These are phyloP conservation scores for Morinoia aosen DNA, from an alignment of 2,888 invertebrate species.

Conservation along the genomic window DNA sequence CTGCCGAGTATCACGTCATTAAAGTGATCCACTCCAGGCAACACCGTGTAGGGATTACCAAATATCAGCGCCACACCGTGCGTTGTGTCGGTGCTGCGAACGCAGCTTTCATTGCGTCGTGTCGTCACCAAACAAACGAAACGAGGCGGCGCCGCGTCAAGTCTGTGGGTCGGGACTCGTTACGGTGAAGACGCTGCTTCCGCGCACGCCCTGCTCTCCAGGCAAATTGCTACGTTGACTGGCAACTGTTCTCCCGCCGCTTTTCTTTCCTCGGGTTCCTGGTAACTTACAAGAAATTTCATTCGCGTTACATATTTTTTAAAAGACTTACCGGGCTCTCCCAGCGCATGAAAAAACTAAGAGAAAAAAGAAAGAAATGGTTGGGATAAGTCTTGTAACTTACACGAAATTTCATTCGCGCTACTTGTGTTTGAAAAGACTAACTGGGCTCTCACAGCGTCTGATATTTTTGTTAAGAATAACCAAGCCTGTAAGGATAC, in stretches of 20 bases:
- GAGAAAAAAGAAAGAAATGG: too few species aligned
- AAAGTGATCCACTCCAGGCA: not conserved
- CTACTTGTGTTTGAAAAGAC: not conserved
- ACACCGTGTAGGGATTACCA: not conserved
- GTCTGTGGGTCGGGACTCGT: not conserved
- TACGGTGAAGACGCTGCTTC: not conserved
- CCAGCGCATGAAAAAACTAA: not conserved
- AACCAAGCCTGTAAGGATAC: not conserved
- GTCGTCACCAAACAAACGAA: not conserved
- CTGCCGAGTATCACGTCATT: not conserved
- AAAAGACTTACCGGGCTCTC: not conserved
- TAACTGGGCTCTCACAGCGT: not conserved
- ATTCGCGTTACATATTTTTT: not conserved
- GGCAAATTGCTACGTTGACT: not conserved
- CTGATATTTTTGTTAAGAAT: not conserved
- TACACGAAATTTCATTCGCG: not conserved
- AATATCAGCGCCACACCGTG: not conserved
- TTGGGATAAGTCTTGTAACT: not conserved
- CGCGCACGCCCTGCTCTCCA: not conserved
- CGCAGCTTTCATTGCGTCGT: not conserved
- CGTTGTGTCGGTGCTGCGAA: not conserved
- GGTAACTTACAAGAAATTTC: not conserved
- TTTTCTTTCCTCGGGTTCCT: not conserved
- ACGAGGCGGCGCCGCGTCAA: not conserved
- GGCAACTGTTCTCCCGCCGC: not conserved